Conservation (phyloP, 1,140 invertebrate species). For the Oncopeltus fasciatus region DNA sequence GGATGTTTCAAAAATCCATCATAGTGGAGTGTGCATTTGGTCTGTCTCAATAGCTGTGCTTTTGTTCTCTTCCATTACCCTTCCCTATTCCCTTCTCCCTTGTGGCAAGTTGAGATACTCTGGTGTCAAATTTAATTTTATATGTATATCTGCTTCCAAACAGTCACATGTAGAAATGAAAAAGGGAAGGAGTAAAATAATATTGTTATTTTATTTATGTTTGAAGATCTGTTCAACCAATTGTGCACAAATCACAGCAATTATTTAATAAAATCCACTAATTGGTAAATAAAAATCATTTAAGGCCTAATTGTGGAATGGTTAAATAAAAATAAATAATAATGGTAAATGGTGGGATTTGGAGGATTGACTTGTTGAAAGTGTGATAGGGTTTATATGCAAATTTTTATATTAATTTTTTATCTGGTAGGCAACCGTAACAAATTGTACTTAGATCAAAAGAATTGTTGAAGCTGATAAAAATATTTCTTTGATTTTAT, state of each 20-base stretch:
- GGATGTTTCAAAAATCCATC: background rate
- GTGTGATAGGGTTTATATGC: conserved; percentile 8
- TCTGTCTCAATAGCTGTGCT: background rate
- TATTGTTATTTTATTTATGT: too few relatives aligned
- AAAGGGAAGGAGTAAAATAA: too few relatives aligned
- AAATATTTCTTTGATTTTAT: background rate
- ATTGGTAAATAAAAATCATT: background rate
- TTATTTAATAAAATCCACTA: background rate
- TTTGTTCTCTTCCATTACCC: background rate
- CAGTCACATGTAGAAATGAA: too few relatives aligned
- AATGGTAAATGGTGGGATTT: background rate
- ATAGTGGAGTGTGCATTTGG: background rate
- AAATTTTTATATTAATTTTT: conserved; percentile 10
- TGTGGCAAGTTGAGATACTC: too few relatives aligned
- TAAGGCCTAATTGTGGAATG: conserved; percentile 7
- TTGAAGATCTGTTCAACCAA: too few relatives aligned
- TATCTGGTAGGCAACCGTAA: background rate
- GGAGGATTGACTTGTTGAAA: too few relatives aligned
- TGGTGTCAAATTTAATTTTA: too few relatives aligned
- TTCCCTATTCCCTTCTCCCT: background rate
- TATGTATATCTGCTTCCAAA: too few relatives aligned
- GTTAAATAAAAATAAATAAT: background rate
- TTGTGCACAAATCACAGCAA: conserved; percentile 4
- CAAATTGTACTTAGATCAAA: conserved; percentile 3
- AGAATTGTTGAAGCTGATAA: background rate